Conservation (phyloP, 2,888 invertebrate genomes). For the Mechanitis mazaeus region DNA sequence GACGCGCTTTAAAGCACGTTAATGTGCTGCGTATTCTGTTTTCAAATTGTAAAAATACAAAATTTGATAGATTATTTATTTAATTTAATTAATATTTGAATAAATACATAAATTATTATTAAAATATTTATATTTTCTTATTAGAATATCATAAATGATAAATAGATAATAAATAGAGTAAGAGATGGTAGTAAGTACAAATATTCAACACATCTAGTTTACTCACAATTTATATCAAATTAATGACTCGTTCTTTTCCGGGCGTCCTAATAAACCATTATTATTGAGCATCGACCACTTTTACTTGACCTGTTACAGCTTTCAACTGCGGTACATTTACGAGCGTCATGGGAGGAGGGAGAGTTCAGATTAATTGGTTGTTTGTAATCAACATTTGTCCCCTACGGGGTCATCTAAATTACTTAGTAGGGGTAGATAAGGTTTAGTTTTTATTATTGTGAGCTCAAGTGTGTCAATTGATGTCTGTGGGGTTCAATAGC, state of each 20-base stretch:
- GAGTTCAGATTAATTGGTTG: conserved; percentile 50
- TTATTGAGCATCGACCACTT: conserved; percentile 36
- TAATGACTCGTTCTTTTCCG: conserved; percentile 30
- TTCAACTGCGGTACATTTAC: conserved; percentile 31
- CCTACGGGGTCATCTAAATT: conserved; percentile 60
- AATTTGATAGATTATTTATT: too few relatives aligned
- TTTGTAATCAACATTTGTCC: conserved; percentile 59
- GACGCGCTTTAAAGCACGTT: too few relatives aligned
- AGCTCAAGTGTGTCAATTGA: conserved; percentile 53
- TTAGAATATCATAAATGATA: too few relatives aligned
- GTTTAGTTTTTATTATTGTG: conserved; percentile 67
- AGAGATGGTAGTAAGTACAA: not conserved
- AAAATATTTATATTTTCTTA: too few relatives aligned
- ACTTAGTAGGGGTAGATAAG: conserved; percentile 66
- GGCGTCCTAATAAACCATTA: conserved; percentile 29
- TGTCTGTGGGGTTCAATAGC: conserved; percentile 27
- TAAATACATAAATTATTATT: too few relatives aligned
- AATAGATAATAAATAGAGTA: not conserved
- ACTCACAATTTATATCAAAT: conserved; percentile 27
- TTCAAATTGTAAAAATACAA: too few relatives aligned
- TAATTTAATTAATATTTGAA: too few relatives aligned
- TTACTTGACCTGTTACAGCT: conserved; percentile 29
- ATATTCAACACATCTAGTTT: conserved; percentile 18
- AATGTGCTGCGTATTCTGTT: too few relatives aligned
- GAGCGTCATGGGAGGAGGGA: conserved; percentile 34